phyloP scores from a whole-genome alignment of 92 coral and sea anemone genomes.

The Epizoanthus stellaris region DNA sequence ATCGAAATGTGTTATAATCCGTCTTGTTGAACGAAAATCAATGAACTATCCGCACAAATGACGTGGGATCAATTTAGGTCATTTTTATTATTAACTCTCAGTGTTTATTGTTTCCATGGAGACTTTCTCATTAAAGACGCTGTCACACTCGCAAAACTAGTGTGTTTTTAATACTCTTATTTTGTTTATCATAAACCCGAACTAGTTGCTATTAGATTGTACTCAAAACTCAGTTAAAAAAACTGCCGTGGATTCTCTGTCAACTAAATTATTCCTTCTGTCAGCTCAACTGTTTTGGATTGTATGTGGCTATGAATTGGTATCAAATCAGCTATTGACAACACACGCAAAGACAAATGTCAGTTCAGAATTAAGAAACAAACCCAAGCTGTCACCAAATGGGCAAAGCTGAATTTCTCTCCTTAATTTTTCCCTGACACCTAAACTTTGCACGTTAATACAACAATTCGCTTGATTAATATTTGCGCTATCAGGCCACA shows the following conservation, averaged over 20 bases:
- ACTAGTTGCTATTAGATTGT: too few species aligned
- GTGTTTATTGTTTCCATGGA: constrained; percentile 36
- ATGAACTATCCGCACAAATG: neutral
- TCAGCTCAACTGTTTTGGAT: neutral
- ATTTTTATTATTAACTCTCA: neutral
- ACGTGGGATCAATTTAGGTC: constrained; percentile 8
- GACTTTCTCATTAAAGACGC: constrained; percentile 1
- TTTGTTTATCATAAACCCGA: too few species aligned
- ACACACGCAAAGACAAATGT: neutral
- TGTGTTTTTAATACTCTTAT: neutral
- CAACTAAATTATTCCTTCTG: neutral
- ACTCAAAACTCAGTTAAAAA: neutral
- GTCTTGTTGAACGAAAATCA: neutral
- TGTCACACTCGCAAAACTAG: neutral
- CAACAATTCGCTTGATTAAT: neutral
- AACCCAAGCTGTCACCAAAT: neutral
- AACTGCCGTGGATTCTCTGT: neutral
- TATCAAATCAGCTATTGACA: neutral
- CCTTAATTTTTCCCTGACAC: neutral
- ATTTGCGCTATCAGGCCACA: neutral
- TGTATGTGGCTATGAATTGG: neutral
- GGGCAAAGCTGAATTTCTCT: neutral
- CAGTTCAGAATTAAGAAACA: neutral
- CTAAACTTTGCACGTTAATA: neutral
- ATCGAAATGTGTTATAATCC: neutral